These are phyloP conservation scores for Mesorhabditis sp. DNA, from an alignment of 2,888 invertebrate genomes.

Conservation along the genomic window DNA sequence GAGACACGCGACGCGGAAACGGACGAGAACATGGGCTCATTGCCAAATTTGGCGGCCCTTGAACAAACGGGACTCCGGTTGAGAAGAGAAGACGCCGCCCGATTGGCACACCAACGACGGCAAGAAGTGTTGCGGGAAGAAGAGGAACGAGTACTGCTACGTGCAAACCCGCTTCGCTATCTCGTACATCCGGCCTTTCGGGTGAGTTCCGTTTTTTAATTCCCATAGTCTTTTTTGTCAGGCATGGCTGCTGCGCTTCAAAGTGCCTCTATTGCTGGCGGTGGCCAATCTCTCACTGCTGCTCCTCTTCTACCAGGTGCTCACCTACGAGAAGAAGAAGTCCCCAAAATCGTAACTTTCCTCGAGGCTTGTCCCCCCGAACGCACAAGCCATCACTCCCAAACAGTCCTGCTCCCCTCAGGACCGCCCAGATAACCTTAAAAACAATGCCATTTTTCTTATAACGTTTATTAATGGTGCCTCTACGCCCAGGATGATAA, in stretches of 20 bases:
- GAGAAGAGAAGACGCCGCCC: constrained; percentile 72
- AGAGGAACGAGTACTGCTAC: constrained; percentile 83
- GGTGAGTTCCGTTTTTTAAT: constrained; percentile 66
- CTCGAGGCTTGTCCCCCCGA: too few species aligned
- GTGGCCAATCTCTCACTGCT: constrained; percentile 52
- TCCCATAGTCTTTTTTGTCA: constrained; percentile 22
- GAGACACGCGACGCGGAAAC: constrained; percentile 8
- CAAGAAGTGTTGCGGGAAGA: constrained; percentile 86
- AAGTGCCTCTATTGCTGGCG: constrained; percentile 51
- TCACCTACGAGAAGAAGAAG: constrained; percentile 48
- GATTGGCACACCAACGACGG: constrained; percentile 84
- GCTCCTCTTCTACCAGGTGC: constrained; percentile 51
- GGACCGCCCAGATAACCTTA: too few species aligned
- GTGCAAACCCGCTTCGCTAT: constrained; percentile 90
- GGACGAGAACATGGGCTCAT: constrained; percentile 70
- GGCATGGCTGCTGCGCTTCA: constrained; percentile 50
- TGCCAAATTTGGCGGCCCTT: constrained; percentile 74
- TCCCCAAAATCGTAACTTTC: too few species aligned
- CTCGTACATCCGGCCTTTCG: constrained; percentile 94
- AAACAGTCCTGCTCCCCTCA: too few species aligned
- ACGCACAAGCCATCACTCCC: too few species aligned
- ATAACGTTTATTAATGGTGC: too few species aligned
- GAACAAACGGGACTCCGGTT: constrained; percentile 68
- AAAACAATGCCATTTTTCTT: too few species aligned
- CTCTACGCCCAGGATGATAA: too few species aligned